Evolutionary conservation across 2,113 vertebrate species (phyloP).

Genomic region (Sporophila hypoxantha): DNA sequence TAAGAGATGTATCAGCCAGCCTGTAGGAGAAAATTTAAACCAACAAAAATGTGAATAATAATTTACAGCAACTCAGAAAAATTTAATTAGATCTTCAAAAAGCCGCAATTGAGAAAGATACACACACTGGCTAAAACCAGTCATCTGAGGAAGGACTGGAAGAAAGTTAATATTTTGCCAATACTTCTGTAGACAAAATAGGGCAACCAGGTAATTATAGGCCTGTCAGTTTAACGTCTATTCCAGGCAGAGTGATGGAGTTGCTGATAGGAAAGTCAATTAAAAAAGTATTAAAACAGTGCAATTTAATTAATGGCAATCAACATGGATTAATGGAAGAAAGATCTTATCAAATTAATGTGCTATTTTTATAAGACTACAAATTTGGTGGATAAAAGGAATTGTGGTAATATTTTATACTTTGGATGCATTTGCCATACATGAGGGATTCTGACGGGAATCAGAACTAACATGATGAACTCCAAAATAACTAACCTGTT

Average conservation of each 20-base stretch:
- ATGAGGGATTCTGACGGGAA: background rate
- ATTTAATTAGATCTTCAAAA: background rate
- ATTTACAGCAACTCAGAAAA: background rate
- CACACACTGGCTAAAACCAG: background rate
- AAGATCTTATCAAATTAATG: constrained; percentile 52
- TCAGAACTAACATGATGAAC: background rate
- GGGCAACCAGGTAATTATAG: constrained; percentile 43
- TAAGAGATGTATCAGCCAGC: background rate
- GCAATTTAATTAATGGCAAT: constrained; percentile 58
- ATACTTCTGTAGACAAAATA: constrained; percentile 24
- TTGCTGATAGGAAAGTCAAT: constrained; percentile 49
- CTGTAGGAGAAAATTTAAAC: background rate
- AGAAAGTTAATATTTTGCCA: constrained; percentile 27
- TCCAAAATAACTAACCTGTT: background rate
- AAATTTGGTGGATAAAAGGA: constrained; percentile 31
- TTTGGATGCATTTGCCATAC: background rate
- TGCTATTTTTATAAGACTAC: constrained; percentile 35
- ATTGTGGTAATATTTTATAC: background rate
- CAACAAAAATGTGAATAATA: background rate
- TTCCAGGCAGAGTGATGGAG: constrained; percentile 40
- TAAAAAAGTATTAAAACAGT: constrained; percentile 47
- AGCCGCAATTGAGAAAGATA: background rate
- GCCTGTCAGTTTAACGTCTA: background rate
- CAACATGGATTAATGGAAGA: constrained; percentile 44
- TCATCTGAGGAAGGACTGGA: background rate